Percentiles rank a stretch among this genome's conserved stretches.
phyloP scores from a whole-genome alignment of 2,888 invertebrate species.

The Drosophila kokeensis region DNA sequence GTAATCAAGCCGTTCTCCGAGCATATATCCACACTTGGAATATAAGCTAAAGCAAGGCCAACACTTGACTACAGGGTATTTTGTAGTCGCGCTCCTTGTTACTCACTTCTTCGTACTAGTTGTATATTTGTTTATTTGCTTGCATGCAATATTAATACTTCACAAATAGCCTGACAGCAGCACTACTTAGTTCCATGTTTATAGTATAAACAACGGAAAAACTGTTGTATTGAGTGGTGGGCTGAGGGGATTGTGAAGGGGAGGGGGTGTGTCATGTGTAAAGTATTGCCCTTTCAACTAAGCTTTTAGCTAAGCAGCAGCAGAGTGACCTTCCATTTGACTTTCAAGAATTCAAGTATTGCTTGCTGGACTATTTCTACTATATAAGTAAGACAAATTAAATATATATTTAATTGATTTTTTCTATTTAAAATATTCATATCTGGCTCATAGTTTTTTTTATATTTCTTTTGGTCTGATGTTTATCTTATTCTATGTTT shows the following conservation, averaged over 20 bases:
- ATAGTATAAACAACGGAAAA: conserved; percentile 29
- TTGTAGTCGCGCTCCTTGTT: too few relatives aligned
- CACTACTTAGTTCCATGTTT: conserved; percentile 39
- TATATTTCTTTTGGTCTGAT: not conserved
- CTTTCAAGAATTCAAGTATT: not conserved
- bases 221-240: conserved; percentile 21
- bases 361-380: too few relatives aligned
- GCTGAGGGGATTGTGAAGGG: not conserved
- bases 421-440: not conserved
- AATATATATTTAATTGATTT: not conserved
- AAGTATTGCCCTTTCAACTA: not conserved
- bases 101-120: not conserved
- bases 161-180: conserved; percentile 30
- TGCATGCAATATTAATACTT: conserved; percentile 44
- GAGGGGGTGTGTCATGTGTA: not conserved
- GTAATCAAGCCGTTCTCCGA: not conserved
- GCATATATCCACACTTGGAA: not conserved
- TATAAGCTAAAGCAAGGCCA: not conserved
- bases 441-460: not conserved
- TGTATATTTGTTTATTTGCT: conserved; percentile 43
- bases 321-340: not conserved
- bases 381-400: not conserved
- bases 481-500: not conserved
- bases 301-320: not conserved
- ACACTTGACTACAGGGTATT: not conserved